Evolutionary conservation across 2,113 vertebrate species (phyloP), one percentile per base, ranked within the genome.

Genomic region (Rhinoptilus africanus): DNA sequence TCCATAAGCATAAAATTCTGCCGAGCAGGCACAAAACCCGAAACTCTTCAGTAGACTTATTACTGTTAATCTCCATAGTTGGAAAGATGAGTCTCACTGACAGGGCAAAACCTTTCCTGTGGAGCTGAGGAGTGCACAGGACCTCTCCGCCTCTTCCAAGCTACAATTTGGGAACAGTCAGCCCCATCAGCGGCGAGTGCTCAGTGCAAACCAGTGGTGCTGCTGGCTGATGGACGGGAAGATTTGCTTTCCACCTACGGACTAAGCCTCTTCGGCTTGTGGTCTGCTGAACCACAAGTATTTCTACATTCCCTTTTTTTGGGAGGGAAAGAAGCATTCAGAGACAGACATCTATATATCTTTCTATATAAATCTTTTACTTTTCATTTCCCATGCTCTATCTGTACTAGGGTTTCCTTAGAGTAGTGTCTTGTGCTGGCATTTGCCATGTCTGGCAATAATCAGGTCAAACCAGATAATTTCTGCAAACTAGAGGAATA

Each of bases 171-270:
- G 39, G 39, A 67, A 62, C 12, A 35, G 60, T 12, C n/a, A 35
- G 26, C 26, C 67, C 37, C 28, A 43, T 53, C n/a, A 41, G 37
- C 2, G 1, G 2, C 10, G 28, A 10, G 5, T 24, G 23, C 20
- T 50, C 0, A 0, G 8, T 34, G 45, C 28, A 66, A 47, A 41
- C 45, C 37, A 18, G 34, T 1, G 4, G 10, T 43, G 41, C 57
- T 81, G 75, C 53, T 60, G 47, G 15, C 71, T 66, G 35, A 7
- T 0, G 1, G 4, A 14, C 4, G 10, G 12, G n/a, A 35, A 53
- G 47, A 56, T 32, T 50, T 48, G 35, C 54, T 17, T 74, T 43
- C 41, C 13, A 12, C 19, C 13, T 28, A 3, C 1, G 3, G 35
- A 34, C 41, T 35, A 14, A 85, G 14, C 37, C 14, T 69, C 4